phyloP scores from a whole-genome alignment of 2,797 vertebrate species.

The Protosalanx chinensis region DNA sequence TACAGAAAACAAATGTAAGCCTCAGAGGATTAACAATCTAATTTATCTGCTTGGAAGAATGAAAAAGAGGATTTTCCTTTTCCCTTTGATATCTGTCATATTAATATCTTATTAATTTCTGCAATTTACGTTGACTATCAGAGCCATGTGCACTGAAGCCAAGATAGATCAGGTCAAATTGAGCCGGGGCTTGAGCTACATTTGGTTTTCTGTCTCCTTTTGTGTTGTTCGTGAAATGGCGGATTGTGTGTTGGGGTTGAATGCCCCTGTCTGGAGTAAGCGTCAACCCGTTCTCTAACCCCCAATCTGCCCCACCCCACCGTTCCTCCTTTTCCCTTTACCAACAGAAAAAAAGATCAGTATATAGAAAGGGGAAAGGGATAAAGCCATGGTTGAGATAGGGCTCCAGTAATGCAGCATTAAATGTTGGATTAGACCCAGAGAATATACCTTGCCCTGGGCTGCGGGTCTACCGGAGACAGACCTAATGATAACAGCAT shows the following conservation, averaged over 20 bases:
- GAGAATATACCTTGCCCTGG: constrained; percentile 13
- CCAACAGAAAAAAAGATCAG: constrained; percentile 23
- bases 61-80: constrained; percentile 38
- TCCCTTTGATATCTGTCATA: constrained; percentile 48
- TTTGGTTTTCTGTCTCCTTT: constrained; percentile 8
- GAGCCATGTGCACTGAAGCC: constrained; percentile 12
- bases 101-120: constrained; percentile 52
- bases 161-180: constrained; percentile 27
- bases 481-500: constrained; percentile 1
- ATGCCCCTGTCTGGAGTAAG: constrained; percentile 28
- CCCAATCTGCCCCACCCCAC: neutral
- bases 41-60: constrained; percentile 45
- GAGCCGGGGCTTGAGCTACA: neutral
- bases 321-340: neutral
- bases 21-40: constrained; percentile 54
- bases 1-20: constrained; percentile 54
- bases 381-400: constrained; percentile 12
- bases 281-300: neutral
- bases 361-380: constrained; percentile 9
- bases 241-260: constrained; percentile 21
- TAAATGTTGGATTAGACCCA: constrained; percentile 10
- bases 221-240: constrained; percentile 39
- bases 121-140: constrained; percentile 15
- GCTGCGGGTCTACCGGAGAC: constrained; percentile 4
- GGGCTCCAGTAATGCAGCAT: constrained; percentile 8